Conservation (phyloP, 2,113 vertebrate genomes). For the Brachionichthys hirsutus region DNA sequence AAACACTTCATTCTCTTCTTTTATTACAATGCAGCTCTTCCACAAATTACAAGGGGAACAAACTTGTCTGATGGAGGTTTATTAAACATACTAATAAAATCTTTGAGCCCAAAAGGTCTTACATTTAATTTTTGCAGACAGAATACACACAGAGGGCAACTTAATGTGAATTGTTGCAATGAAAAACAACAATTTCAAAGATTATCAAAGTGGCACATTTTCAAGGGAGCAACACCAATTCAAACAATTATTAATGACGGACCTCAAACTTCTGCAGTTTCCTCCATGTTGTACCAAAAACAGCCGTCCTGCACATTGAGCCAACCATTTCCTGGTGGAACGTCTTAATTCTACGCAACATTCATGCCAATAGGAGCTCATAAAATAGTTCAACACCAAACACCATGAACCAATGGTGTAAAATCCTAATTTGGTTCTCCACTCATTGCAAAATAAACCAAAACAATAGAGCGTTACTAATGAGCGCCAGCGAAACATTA, state of each 20-base stretch:
- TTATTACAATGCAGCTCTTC: not conserved
- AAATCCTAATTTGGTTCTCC: too few species aligned
- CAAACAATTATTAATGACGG: not conserved
- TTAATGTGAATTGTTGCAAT: constrained; percentile 72
- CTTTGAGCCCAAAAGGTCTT: not conserved
- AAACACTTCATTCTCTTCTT: constrained; percentile 29
- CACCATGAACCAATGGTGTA: too few species aligned
- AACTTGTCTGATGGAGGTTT: not conserved
- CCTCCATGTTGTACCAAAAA: too few species aligned
- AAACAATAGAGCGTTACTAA: too few species aligned
- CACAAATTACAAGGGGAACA: not conserved
- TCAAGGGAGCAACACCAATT: constrained; percentile 74
- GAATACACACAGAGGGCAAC: constrained; percentile 63
- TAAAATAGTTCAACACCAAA: too few species aligned
- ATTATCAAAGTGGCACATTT: constrained; percentile 64
- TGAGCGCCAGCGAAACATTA: too few species aligned
- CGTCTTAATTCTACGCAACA: too few species aligned
- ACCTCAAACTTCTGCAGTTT: not conserved
- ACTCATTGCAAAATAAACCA: too few species aligned
- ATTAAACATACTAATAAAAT: not conserved
- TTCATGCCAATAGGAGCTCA: too few species aligned
- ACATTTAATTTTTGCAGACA: not conserved
- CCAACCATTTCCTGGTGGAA: too few species aligned
- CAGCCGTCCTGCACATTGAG: too few species aligned
- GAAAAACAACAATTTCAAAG: constrained; percentile 68